Evolutionary conservation across 2,113 vertebrate species (phyloP).

Genomic region (Cebidichthys violaceus): DNA sequence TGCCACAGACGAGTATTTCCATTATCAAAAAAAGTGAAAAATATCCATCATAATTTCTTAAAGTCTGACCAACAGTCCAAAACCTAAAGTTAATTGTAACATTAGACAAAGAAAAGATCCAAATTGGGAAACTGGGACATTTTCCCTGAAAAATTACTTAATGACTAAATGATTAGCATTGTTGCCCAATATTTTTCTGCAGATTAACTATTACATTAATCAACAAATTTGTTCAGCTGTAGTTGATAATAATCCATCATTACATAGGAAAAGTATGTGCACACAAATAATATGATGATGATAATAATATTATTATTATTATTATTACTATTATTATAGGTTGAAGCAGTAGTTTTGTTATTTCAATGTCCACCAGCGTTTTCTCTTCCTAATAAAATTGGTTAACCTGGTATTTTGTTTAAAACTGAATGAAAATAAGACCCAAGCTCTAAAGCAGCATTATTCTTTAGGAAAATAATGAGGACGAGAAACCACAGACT

Average conservation of each 20-base stretch:
- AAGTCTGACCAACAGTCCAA: not conserved
- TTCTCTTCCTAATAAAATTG: not conserved
- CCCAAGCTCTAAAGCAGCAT: conserved; percentile 31
- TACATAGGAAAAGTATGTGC: not conserved
- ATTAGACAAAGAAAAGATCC: not conserved
- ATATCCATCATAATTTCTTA: not conserved
- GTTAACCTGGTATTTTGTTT: not conserved
- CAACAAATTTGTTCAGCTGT: not conserved
- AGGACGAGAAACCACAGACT: conserved; percentile 57
- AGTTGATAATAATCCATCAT: not conserved
- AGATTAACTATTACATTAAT: not conserved
- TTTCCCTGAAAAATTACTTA: not conserved
- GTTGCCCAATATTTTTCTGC: not conserved
- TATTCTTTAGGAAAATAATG: conserved; percentile 47
- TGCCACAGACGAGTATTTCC: not conserved
- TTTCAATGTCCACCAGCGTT: not conserved
- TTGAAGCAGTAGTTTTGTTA: not conserved
- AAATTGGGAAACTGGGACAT: not conserved
- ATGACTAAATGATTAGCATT: not conserved
- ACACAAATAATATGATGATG: not conserved
- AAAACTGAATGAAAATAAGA: not conserved
- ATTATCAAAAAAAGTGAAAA: not conserved
- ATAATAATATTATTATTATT: not conserved
- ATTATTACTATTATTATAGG: no score
- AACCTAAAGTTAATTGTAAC: not conserved